A percentile compares a stretch with the other conserved stretches of the same genome.
Conservation (phyloP, 1,140 invertebrate genomes). For the Ostrea denselamellosa region DNA sequence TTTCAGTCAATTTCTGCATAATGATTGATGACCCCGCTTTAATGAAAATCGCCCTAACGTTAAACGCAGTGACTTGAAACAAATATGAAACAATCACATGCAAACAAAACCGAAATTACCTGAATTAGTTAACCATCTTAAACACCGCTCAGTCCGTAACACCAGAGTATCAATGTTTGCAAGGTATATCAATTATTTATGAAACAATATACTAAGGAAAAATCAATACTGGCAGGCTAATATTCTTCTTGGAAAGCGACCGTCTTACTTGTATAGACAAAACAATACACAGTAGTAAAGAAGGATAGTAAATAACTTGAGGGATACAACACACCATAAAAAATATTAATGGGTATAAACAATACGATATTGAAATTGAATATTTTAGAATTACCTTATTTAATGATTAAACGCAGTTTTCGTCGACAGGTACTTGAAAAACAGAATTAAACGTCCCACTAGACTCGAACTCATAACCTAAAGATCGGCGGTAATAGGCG, state of each 20-base stretch:
- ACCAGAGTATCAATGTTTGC: not conserved
- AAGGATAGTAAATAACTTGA: not conserved
- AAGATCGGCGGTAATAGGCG: too few relatives aligned
- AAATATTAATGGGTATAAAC: too few relatives aligned
- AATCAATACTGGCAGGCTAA: conserved; percentile 3
- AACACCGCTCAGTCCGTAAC: not conserved
- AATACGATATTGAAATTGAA: too few relatives aligned
- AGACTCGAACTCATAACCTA: too few relatives aligned
- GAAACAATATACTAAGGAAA: conserved; percentile 29
- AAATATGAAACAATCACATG: not conserved
- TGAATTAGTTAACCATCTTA: not conserved
- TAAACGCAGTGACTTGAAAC: not conserved
- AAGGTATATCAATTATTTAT: conserved; percentile 39
- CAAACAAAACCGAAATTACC: conserved; percentile 6
- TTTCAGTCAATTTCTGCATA: too few relatives aligned
- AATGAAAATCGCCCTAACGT: not conserved
- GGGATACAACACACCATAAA: too few relatives aligned
- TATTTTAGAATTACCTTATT: too few relatives aligned
- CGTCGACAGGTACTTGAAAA: too few relatives aligned
- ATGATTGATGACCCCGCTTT: too few relatives aligned
- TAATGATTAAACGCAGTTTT: too few relatives aligned
- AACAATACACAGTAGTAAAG: not conserved
- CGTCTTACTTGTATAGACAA: not conserved
- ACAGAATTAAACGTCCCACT: too few relatives aligned
- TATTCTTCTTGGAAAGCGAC: not conserved